Conservation (phyloP, 2,113 vertebrate genomes). For the Grammomys surdaster region DNA sequence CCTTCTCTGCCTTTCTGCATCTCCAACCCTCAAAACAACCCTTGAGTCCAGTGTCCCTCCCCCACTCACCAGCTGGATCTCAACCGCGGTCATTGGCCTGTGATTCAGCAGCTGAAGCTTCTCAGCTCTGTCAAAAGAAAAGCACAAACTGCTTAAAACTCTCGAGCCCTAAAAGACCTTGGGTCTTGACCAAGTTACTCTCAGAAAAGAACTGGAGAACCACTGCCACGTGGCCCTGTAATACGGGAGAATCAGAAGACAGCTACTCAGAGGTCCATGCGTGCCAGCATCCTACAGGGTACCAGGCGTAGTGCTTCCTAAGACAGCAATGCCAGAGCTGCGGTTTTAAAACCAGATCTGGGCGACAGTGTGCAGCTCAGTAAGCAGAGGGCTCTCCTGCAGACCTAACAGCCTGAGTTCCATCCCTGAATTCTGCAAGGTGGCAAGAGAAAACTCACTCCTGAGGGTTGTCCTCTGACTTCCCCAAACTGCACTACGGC, state of each 20-base stretch:
- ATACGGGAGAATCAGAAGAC: background rate
- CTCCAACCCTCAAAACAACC: background rate
- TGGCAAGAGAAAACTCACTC: background rate
- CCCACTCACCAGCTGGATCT: slow-evolving; percentile 96
- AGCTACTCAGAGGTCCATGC: background rate
- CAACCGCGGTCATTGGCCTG: slow-evolving; percentile 96
- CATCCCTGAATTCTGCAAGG: background rate
- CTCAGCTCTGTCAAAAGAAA: slow-evolving; percentile 92
- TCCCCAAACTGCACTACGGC: background rate
- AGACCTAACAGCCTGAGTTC: background rate
- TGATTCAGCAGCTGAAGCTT: slow-evolving; percentile 97
- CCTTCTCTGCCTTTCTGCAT: background rate
- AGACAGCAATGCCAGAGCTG: background rate
- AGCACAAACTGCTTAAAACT: slow-evolving; percentile 49
- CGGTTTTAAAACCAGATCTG: background rate
- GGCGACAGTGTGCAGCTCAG: background rate
- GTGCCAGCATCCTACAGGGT: background rate
- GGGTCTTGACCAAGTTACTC: slow-evolving; percentile 24
- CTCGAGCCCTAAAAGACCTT: background rate
- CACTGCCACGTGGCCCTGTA: background rate
- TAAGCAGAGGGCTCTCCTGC: background rate
- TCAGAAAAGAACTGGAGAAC: slow-evolving; percentile 8
- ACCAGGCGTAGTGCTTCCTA: background rate
- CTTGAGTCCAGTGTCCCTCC: background rate
- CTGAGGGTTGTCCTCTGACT: background rate